Evolutionary conservation across 2,888 invertebrate species (phyloP), one percentile per base, ranked within the genome.

Genomic region (Perizoma affinitatum): DNA sequence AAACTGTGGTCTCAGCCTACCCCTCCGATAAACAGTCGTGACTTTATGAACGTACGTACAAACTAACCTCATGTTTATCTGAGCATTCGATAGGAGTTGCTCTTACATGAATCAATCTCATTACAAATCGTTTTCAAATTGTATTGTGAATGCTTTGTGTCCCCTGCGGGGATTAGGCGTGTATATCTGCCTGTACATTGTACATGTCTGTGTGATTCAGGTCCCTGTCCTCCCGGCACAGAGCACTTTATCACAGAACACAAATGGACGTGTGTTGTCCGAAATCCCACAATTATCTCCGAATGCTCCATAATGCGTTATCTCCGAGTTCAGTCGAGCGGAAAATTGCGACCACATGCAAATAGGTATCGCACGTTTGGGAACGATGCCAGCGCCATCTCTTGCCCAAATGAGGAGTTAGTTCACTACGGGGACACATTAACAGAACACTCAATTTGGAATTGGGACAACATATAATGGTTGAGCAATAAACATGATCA

Each of bases 261-360:
- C 35, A 35, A 57, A 53, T 53, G 53, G 57, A 41, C 53, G 40
- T 42, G 36, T 41, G 49, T 38, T 48, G 52, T 45, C 56, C 41
- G 40, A 40, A 38, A 50, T 41, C 48, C 49, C 56, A 45, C 56
- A 49, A 59, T 57, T 52, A 61, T 48, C 41, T 49, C 48, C 36
- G 44, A 33, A 45, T 40, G 34, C 47, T 35, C 48, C 22, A 47
- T 45, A 55, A 40, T 51, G 48, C 53, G 49, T 46, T 49, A 57
- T 61, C 41, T 47, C 49, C 50, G 38, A 8, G 41, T 47, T 11
- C 51, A 40, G 35, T 49, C 57, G 56, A 10, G 43, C 56, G 57
- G 49, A 33, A 54, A 61, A 61, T 61, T 41, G 36, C 61, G 40
- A 4, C 43, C 40, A 11, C 43, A 54, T 45, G 54, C 59, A 46